Percentiles rank a stretch among this genome's conserved stretches.
These are phyloP conservation scores for Scelioninae gen. 1 DNA, from an alignment of 2,888 invertebrate species.

Conservation along the genomic window DNA sequence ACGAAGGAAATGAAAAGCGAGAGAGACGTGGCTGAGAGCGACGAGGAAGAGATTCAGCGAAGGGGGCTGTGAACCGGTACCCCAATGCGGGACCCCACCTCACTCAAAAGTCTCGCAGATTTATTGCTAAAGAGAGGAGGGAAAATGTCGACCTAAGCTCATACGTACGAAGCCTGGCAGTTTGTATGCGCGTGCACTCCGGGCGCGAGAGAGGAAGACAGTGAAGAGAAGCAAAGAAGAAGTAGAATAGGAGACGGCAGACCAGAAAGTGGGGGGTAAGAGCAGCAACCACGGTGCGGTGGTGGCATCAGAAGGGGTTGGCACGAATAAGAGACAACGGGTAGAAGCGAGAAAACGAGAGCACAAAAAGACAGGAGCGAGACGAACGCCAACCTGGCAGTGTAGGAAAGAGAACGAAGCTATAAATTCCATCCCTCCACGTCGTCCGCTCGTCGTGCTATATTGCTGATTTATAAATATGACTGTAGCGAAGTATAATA, in stretches of 20 bases:
- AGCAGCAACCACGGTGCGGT: constrained; percentile 60
- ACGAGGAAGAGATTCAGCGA: constrained; percentile 57
- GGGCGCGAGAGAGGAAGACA: constrained; percentile 68
- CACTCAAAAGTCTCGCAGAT: constrained; percentile 84
- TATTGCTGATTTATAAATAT: constrained; percentile 85
- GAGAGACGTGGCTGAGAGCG: constrained; percentile 64
- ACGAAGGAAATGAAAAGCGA: constrained; percentile 72
- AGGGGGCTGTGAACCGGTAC: constrained; percentile 56
- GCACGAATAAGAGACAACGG: constrained; percentile 66
- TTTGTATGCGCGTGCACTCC: constrained; percentile 80
- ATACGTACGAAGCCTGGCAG: constrained; percentile 83
- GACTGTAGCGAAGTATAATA: constrained; percentile 85
- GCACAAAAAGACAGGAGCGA: constrained; percentile 75
- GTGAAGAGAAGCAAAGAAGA: constrained; percentile 72
- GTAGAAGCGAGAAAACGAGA: constrained; percentile 23
- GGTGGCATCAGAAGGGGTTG: constrained; percentile 72
- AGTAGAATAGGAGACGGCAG: constrained; percentile 68
- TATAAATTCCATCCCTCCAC: constrained; percentile 84
- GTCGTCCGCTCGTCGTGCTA: constrained; percentile 83
- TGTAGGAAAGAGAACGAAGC: constrained; percentile 83
- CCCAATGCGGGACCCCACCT: constrained; percentile 73
- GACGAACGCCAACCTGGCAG: constrained; percentile 80
- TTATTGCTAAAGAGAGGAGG: constrained; percentile 83
- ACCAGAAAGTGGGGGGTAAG: constrained; percentile 59
- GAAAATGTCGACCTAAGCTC: constrained; percentile 85